phyloP scores from a whole-genome alignment of 1,140 invertebrate genomes.

The Steinernema khuongi region DNA sequence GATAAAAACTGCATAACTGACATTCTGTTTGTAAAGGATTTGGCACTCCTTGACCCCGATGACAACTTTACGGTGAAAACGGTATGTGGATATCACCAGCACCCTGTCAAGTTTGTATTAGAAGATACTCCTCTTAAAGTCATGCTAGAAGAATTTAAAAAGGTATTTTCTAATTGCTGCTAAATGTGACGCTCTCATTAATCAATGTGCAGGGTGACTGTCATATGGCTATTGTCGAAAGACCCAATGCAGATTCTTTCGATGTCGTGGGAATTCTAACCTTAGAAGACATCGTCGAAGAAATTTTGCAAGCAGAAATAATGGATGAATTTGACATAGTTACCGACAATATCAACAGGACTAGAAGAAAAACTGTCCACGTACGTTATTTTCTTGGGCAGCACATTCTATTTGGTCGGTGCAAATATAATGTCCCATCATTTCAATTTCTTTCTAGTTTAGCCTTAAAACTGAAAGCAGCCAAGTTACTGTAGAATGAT shows the following conservation, averaged over 20 bases:
- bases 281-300: slow-evolving; percentile 64
- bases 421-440: no score
- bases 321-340: slow-evolving; percentile 59
- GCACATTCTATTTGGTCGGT: no score
- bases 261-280: slow-evolving; percentile 63
- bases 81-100: slow-evolving; percentile 89
- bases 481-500: neutral
- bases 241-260: slow-evolving; percentile 57
- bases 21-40: slow-evolving; percentile 88
- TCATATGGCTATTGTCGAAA: slow-evolving; percentile 41
- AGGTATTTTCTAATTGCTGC: slow-evolving; percentile 60
- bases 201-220: slow-evolving; percentile 36
- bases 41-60: slow-evolving; percentile 91
- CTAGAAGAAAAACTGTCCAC: slow-evolving; percentile 30
- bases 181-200: neutral
- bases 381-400: slow-evolving; percentile 20
- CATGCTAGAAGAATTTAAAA: slow-evolving; percentile 92
- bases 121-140: slow-evolving; percentile 85
- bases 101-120: slow-evolving; percentile 86
- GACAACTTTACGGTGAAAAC: slow-evolving; percentile 81
- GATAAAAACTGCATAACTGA: slow-evolving; percentile 80
- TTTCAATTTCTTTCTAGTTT: no score
- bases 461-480: no score
- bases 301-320: slow-evolving; percentile 64
- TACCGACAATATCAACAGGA: slow-evolving; percentile 38